Base-by-base conservation (phyloP, 2,113 vertebrate species). In the Salvelinus alpinus region DNA sequence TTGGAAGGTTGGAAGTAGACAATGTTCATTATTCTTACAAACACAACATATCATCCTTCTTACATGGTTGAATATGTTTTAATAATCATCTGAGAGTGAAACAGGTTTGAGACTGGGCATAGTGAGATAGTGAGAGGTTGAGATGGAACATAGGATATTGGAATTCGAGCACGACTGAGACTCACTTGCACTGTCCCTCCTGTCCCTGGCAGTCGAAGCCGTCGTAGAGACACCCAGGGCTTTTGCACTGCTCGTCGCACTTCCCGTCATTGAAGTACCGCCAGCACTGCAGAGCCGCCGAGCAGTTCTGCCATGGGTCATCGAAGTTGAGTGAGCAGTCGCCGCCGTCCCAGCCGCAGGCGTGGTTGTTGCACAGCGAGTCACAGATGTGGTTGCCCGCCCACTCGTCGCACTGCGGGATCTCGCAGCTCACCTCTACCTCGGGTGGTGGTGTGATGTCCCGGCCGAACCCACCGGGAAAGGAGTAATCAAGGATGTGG, bases 311-410 rank as follows among this genome's bases (percentile, higher is more conserved):
- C 98, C 98, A 99, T 0, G 98, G 98, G 80, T 98, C 96, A 0
- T 96, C 94, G 81, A 99, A 99, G 79, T 99, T 97, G 67, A 99
- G 96, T 0, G 97, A 99, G 91, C 98, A 99, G 93, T 99, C 98
- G 0, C 97, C 97, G 0, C 97, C 98, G 0, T 99, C 98, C 97
- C 97, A 99, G 78, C 94, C 95, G 0, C 98, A 99, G 1, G 96
- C 96, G 0, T 99, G 95, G 91, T 93, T 96, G 92, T 99, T 99
- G 91, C 98, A 99, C 3, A 91, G 90, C 1, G 89, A 89, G 0
- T 96, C 95, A 0, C 98, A 99, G 82, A 95, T 93, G 87, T 95
- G 95, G 92, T 99, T 95, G 51, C 94, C 95, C 0, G 96, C 94
- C 4, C 95, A 96, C 0, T 91, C 90, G 0, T 88, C 86, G 47